Conservation (phyloP, 2,797 vertebrate genomes). For the Huso huso region DNA sequence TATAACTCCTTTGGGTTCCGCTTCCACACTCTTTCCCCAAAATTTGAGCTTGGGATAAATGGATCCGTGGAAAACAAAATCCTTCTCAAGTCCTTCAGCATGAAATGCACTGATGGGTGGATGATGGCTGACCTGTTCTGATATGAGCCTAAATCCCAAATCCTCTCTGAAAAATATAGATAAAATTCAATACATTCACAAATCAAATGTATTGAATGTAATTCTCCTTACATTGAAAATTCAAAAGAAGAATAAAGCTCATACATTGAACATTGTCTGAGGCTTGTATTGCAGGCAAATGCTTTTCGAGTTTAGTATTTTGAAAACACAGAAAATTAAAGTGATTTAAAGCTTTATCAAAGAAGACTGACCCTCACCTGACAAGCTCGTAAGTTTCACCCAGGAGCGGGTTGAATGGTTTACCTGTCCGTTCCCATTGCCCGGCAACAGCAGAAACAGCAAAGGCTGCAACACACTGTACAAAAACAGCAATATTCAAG, state of each 20-base stretch:
- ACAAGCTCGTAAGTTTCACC: constrained; percentile 93
- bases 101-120: constrained; percentile 96
- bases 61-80: constrained; percentile 93
- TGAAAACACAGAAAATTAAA: too few species aligned
- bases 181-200: too few species aligned
- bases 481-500: too few species aligned
- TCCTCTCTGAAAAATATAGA: constrained; percentile 68
- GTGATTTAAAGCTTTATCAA: too few species aligned
- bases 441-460: constrained; percentile 96
- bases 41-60: constrained; percentile 97
- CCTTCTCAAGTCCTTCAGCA: constrained; percentile 81
- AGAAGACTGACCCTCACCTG: constrained; percentile 55
- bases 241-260: too few species aligned
- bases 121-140: constrained; percentile 96
- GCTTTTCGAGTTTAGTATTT: too few species aligned
- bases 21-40: constrained; percentile 98
- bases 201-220: too few species aligned
- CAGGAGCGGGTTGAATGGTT: constrained; percentile 92
- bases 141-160: constrained; percentile 89
- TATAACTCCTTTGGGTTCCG: constrained; percentile 89
- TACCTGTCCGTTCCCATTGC: constrained; percentile 95
- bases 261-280: too few species aligned
- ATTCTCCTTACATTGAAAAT: too few species aligned
- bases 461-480: constrained; percentile 89
- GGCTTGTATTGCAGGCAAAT: too few species aligned